These are phyloP conservation scores for Hypomecis atomaria DNA, from an alignment of 2,888 invertebrate species.

Conservation along the genomic window DNA sequence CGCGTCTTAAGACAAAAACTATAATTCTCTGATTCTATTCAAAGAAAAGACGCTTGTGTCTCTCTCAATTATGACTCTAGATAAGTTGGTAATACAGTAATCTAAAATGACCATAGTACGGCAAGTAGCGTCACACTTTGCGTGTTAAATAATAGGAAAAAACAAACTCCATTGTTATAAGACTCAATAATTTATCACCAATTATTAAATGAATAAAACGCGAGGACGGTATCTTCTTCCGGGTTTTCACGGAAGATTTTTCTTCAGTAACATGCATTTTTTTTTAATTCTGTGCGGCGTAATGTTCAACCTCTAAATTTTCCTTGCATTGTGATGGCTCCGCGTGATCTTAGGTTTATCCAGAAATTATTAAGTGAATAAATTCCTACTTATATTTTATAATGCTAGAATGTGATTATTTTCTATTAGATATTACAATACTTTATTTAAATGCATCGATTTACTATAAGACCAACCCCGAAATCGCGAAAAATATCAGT, in stretches of 20 bases:
- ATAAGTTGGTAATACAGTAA: background rate
- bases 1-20: background rate
- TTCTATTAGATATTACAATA: no score
- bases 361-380: constrained; percentile 1
- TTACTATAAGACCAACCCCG: no score
- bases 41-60: background rate
- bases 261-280: constrained; percentile 7
- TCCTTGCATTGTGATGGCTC: constrained; percentile 13
- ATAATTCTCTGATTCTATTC: background rate
- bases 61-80: background rate
- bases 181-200: constrained; percentile 28
- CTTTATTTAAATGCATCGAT: no score
- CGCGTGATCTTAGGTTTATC: background rate
- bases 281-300: constrained; percentile 4
- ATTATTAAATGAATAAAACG: constrained; percentile 19
- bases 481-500: no score
- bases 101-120: constrained; percentile 12
- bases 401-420: no score
- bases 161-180: constrained; percentile 25
- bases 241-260: constrained; percentile 24
- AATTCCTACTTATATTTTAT: no score
- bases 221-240: constrained; percentile 23
- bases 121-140: constrained; percentile 27
- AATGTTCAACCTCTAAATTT: constrained; percentile 7
- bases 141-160: constrained; percentile 27